Conservation (phyloP, 2,113 vertebrate species). For the Bolborhynchus lineola region DNA sequence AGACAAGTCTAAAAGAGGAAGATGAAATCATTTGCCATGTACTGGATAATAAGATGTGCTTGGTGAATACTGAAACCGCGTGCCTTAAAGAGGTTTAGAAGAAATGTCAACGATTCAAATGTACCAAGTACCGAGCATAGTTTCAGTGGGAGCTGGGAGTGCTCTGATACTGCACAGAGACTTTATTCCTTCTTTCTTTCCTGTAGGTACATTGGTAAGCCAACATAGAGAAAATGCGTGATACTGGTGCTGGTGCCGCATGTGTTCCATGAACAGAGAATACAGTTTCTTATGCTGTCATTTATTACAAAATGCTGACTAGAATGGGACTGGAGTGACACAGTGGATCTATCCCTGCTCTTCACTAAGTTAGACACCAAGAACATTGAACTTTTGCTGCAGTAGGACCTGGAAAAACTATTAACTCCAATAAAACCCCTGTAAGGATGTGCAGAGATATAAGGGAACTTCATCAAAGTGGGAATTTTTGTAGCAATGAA, state of each 20-base stretch:
- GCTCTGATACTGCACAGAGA: neutral
- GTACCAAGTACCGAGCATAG: neutral
- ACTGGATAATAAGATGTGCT: neutral
- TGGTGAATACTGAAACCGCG: neutral
- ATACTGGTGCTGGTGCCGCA: neutral
- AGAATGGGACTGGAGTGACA: neutral
- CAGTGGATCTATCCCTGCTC: neutral
- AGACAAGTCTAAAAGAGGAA: neutral
- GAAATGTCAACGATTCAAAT: neutral
- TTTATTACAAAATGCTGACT: neutral
- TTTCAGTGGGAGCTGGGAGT: neutral
- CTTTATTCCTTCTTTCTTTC: neutral
- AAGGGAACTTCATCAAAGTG: conserved; percentile 6
- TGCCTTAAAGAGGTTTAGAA: neutral
- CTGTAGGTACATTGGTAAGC: neutral
- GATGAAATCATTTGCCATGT: neutral
- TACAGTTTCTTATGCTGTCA: neutral
- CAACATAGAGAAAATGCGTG: neutral
- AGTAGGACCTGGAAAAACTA: conserved; percentile 11
- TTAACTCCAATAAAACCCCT: conserved; percentile 49
- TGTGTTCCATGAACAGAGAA: neutral
- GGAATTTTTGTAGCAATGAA: conserved; percentile 18
- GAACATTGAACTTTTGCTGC: neutral
- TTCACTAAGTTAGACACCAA: neutral
- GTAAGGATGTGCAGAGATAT: conserved; percentile 3